Base-by-base conservation (phyloP, 1,140 invertebrate genomes). In the Ostrea edulis region DNA sequence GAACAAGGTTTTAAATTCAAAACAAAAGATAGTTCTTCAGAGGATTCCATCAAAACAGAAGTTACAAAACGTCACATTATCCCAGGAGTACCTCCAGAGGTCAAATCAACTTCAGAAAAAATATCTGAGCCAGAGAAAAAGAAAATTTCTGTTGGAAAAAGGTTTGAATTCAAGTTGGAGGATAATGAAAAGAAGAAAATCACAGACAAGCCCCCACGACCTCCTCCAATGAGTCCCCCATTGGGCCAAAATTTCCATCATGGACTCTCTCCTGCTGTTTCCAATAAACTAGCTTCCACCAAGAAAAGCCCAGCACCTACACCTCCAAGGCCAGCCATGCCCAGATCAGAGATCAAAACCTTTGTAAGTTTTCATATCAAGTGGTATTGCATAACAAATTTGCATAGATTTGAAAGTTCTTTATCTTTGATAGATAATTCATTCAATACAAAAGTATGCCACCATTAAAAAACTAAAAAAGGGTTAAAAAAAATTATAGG, bases 81-180 rank as follows among this genome's bases (percentile, higher is more conserved):
- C 20, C 44, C 44, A 83, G 9, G 44, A 9, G 17, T 29, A 29
- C 9, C 54, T 29, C 68, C 86, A 53, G 22, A 52, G 22, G 51
- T 44, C 0, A 44, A 77, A 52, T 20, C n/a, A 52, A 44, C 35
- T 44, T 44, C 35, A 44, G 35, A 44, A 44, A 82, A 81, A 53
- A 1, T 44, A 55, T 55, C 65, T 51, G 86, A 77, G 29, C 68
- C 51, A 52, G 51, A 58, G 44, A 88, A 84, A 85, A 88, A 88
- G 68, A 91, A 88, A 82, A 90, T 92, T 12, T 84, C 89, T 54
- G 89, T 91, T 0, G 87, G 87, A 55, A 29, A 85, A 8, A 89
- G 87, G 25, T 91, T 92, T 90, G 86, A 91, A 82, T 91, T 91
- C 62, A 82, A 88, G 20, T 51, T 84, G 22, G 8, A 85, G n/a